Evolutionary conservation across 2,888 invertebrate species (phyloP), one percentile per base, ranked within the genome.

Genomic region (Muschampia plurimacula): DNA sequence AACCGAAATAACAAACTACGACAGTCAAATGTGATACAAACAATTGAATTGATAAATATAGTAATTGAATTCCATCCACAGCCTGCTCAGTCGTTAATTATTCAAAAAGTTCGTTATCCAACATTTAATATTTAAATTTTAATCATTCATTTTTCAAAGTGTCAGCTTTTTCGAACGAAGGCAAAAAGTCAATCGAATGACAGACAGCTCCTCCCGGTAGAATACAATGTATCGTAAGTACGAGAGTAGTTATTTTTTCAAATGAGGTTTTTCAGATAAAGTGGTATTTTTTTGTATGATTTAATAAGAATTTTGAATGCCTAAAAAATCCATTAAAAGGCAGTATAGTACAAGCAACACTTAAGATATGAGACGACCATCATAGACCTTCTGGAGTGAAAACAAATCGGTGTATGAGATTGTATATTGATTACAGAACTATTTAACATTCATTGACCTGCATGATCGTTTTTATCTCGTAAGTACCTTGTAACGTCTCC

Each of bases 31-130:
- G 86, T 88, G 81, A 86, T 86, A 88, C 88, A 86, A 87, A 87
- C 84, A 86, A 87, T 84, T 85, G 82, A 84, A 89, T 86, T 84
- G 83, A 85, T 85, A 89, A 88, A 86, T 83, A 86, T 84, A 84
- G 84, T 84, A 85, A 88, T 87, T 86, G 84, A 81, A 84, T 86
- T 84, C 79, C 74, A 74, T 71, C 76, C 80, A 72, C 72, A 77
- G 81, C 78, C 76, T 83, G 81, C 83, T 79, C 86, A 82, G 84
- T 82, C 81, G 84, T 85, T 88, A 87, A 89, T 89, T 89, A 86
- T 86, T 85, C 83, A 86, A 88, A 86, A 84, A 84, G 80, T 76
- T 79, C 77, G 80, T 86, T 86, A 85, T 85, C 85, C 76, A 80
- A 81, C 83, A 80, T 83, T 86, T 83, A 84, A 87, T 86, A 88